Percentiles rank a stretch among this genome's conserved stretches.
Conservation (phyloP, 2,113 vertebrate genomes). For the Sphyrna mokarran region DNA sequence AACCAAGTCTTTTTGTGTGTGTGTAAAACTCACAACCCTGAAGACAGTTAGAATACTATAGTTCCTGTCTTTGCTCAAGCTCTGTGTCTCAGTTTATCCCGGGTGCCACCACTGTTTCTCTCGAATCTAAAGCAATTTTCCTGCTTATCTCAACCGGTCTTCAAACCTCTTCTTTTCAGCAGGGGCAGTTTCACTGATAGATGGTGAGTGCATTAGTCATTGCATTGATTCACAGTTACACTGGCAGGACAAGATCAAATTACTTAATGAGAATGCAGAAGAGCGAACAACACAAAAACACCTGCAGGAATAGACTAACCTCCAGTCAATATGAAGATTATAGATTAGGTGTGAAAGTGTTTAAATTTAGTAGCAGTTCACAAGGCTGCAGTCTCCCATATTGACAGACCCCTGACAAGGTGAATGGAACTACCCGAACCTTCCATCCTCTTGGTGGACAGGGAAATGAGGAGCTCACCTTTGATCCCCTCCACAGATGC, state of each 20-base stretch:
- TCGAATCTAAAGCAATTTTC: neutral
- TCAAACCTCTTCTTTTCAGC: neutral
- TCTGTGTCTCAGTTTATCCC: neutral
- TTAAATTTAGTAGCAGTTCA: neutral
- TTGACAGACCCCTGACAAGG: neutral
- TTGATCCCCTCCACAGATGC: neutral
- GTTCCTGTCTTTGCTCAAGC: neutral
- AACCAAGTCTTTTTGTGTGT: too few relatives aligned
- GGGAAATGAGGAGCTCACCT: neutral
- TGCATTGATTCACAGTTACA: neutral
- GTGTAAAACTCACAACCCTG: too few relatives aligned
- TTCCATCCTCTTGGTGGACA: neutral
- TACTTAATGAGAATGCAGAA: neutral
- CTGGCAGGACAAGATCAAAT: neutral
- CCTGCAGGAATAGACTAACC: neutral
- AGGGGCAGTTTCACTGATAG: neutral
- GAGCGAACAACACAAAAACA: neutral
- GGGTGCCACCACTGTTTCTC: neutral
- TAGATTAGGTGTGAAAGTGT: neutral
- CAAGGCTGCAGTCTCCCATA: neutral
- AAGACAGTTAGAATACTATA: too few relatives aligned
- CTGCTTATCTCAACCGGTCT: neutral
- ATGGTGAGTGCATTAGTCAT: neutral
- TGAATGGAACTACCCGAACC: neutral
- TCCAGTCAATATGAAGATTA: neutral